These are phyloP conservation scores for Phycodurus eques DNA, from an alignment of 2,113 vertebrate species.

Conservation along the genomic window DNA sequence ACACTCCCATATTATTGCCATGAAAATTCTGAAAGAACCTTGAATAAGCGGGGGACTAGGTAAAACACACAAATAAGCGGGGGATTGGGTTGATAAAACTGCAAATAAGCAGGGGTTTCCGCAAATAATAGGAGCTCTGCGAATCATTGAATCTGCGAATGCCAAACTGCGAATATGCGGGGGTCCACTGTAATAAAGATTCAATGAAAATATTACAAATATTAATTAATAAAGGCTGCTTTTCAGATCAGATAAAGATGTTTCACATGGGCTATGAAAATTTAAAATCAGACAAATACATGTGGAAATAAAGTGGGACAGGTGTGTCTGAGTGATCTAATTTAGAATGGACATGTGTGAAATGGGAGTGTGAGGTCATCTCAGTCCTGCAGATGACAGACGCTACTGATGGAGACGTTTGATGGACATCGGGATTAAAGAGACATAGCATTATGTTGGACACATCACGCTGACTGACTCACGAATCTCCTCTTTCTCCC, in stretches of 20 bases:
- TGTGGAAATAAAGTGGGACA: background rate
- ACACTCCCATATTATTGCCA: too few relatives aligned
- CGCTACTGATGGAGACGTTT: background rate
- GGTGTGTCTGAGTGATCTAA: background rate
- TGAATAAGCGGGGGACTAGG: too few relatives aligned
- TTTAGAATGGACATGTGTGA: background rate
- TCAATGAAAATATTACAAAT: background rate
- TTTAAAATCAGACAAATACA: background rate
- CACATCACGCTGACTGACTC: conserved; percentile 13
- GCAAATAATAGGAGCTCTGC: background rate
- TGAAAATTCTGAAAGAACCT: too few relatives aligned
- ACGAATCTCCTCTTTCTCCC: conserved; percentile 43
- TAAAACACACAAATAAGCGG: too few relatives aligned
- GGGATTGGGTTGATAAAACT: too few relatives aligned
- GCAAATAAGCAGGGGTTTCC: too few relatives aligned
- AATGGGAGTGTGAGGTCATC: background rate
- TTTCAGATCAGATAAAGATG: background rate
- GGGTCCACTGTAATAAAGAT: background rate
- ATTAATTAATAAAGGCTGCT: background rate
- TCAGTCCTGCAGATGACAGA: background rate
- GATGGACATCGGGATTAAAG: conserved; percentile 11
- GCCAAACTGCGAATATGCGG: background rate
- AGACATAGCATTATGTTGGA: conserved; percentile 15
- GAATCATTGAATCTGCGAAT: background rate
- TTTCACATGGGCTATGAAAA: background rate